These are phyloP conservation scores for Ophioderma brevispina DNA, from an alignment of 35 echinoderm and acorn worm species.

Conservation along the genomic window DNA sequence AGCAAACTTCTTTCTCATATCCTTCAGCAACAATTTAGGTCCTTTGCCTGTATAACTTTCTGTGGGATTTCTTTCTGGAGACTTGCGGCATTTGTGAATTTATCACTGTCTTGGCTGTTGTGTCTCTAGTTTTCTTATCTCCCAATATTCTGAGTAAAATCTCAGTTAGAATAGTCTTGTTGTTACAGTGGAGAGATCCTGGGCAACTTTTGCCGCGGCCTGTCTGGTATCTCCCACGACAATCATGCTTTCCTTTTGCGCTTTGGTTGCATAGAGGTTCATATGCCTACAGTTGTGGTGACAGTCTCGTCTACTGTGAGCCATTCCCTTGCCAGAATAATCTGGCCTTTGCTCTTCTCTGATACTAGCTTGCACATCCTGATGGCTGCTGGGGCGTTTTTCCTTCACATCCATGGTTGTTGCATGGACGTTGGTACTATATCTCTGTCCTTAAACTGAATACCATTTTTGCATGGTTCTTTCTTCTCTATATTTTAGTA, in stretches of 20 bases:
- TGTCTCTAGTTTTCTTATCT: conserved; percentile 51
- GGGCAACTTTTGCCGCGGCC: conserved; percentile 41
- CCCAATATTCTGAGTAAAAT: conserved; percentile 52
- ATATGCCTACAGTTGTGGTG: conserved; percentile 29
- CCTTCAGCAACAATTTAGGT: conserved; percentile 45
- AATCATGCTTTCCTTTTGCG: conserved; percentile 52
- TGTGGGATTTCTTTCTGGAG: conserved; percentile 49
- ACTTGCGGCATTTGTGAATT: not conserved
- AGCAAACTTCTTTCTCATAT: conserved; percentile 34
- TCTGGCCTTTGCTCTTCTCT: conserved; percentile 61
- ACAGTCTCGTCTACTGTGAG: conserved; percentile 40
- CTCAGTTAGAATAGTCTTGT: conserved; percentile 54
- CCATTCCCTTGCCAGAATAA: conserved; percentile 55
- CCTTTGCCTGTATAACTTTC: conserved; percentile 53
- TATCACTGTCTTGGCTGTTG: not conserved
- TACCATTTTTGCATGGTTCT: not conserved
- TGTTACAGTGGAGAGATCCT: conserved; percentile 32
- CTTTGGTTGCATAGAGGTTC: conserved; percentile 28
- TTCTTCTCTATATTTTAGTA: conserved; percentile 54
- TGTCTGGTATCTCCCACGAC: conserved; percentile 40
- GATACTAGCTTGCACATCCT: conserved; percentile 46
- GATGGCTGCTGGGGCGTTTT: conserved; percentile 56
- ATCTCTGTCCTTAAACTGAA: not conserved
- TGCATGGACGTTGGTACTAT: not conserved
- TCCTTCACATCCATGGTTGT: conserved; percentile 13